Base-by-base conservation (phyloP, 2,888 invertebrate genomes). In the Ligdia adustata region DNA sequence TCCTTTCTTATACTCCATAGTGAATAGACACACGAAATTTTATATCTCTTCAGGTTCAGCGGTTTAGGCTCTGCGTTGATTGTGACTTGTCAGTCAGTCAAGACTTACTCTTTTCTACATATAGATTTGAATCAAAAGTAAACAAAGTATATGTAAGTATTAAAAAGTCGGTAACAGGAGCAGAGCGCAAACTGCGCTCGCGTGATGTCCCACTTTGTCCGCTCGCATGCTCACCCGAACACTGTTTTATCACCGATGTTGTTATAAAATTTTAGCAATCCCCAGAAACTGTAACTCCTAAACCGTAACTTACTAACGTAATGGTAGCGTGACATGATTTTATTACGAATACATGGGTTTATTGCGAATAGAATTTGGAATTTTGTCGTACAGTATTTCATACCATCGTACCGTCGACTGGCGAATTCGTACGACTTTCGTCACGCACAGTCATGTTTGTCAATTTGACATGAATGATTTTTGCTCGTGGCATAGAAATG, bases 181-280 rank as follows among this genome's bases (percentile, higher is more conserved):
- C 61, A 59, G 52, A 43, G n/a, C n/a, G n/a, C n/a, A n/a, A n/a
- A n/a, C 58, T 57, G 40, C 43, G 54, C 24, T 42, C 60, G 71
- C 71, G 71, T 70, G 69, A 47, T 57, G 28, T 22, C 9, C 32
- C 45, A 38, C 38, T 26, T 39, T 33, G n/a, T 44, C 54, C 55
- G 43, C 50, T 70, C 61, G 71, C 75, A 72, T 73, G 74, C 59
- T 63, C 39, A 34, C 44, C 46, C 56, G 57, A 61, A 65, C 64
- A 70, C 59, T 48, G 60, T 69, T 67, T 66, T 69, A 69, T 66
- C 64, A 66, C 56, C 56, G 61, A 52, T 63, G 50, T 48, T 49
- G 55, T 58, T 60, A 64, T 60, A 62, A 62, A 62, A 62, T 58
- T 53, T 53, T 58, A 52, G 40, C 49, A 57, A 52, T 54, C 39